Base-by-base conservation (phyloP, 2,888 invertebrate genomes). In the Deladenus siricidicola region DNA sequence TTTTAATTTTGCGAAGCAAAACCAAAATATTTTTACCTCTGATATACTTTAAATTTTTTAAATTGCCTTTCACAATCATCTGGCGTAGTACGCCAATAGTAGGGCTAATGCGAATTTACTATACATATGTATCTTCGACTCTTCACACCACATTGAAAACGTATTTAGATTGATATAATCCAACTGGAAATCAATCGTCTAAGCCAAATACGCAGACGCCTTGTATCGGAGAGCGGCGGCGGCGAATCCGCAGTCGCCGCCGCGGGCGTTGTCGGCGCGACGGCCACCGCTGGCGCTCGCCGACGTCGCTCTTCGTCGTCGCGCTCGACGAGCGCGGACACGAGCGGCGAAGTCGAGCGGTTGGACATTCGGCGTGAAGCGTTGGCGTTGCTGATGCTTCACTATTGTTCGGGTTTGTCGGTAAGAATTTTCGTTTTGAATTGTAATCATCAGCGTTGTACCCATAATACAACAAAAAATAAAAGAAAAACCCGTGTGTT, bases 391-490 rank as follows among this genome's bases (percentile, higher is more conserved):
- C 85, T 93, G 67, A 88, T 93, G 87, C 83, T 94, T 68, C 91
- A 93, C 81, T 89, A 90, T 81, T 94, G 92, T 81, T 88, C 92
- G 3, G 93, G 90, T 2, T 85, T 93, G 62, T 92, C 93, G 78
- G 70, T 47, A 34, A 34, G n/a, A n/a, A n/a, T n/a, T n/a, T n/a
- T n/a, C n/a, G n/a, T n/a, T n/a, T n/a, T n/a, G n/a, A n/a, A n/a
- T n/a, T n/a, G n/a, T n/a, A n/a, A n/a, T n/a, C n/a, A n/a, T n/a
- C n/a, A n/a, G n/a, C n/a, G n/a, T n/a, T n/a, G n/a, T n/a, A n/a
- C n/a, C n/a, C n/a, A n/a, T n/a, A n/a, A n/a, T n/a, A n/a, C n/a
- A n/a, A n/a, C n/a, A n/a, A n/a, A n/a, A n/a, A n/a, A n/a, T n/a
- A n/a, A n/a, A n/a, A n/a, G n/a, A n/a, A n/a, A n/a, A n/a, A n/a